phyloP scores from a whole-genome alignment of 2,797 vertebrate species.

The Hylomyscus alleni region DNA sequence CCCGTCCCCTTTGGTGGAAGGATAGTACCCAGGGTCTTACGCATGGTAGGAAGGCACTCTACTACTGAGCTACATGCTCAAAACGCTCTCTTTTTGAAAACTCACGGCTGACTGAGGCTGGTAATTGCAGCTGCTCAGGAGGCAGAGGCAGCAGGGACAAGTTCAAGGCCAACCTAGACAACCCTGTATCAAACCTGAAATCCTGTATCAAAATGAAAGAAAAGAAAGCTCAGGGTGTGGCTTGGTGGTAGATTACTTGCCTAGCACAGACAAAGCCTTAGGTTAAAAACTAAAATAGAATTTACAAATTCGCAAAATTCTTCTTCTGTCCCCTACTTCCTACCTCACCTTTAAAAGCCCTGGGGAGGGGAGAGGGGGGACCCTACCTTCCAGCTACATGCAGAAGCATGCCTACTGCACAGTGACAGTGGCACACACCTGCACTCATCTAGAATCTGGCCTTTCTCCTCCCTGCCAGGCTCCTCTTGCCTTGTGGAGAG shows the following conservation, averaged over 20 bases:
- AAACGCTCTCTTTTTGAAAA: neutral
- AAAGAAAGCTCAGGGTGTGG: neutral
- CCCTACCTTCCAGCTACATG: neutral
- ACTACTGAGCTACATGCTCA: neutral
- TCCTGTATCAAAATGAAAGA: neutral
- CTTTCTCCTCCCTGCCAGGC: neutral
- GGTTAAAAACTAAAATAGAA: no score
- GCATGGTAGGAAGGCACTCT: neutral
- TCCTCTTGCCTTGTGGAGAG: neutral
- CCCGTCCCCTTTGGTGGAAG: neutral
- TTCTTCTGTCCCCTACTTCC: neutral
- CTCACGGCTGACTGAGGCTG: neutral
- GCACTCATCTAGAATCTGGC: neutral
- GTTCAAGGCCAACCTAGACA: neutral
- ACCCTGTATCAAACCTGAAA: neutral
- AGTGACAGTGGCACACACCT: neutral
- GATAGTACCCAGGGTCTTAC: no score
- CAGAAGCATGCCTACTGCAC: neutral
- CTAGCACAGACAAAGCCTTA: neutral
- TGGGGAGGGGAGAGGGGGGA: no score
- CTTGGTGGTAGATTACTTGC: no score
- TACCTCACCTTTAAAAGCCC: neutral
- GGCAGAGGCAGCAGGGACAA: neutral
- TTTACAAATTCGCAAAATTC: no score
- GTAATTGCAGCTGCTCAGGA: neutral